A percentile compares a stretch with the other conserved stretches of the same genome.
Evolutionary conservation across 2,797 vertebrate genomes (phyloP).

Genomic region (Lepidocolaptes lacrymiger): DNA sequence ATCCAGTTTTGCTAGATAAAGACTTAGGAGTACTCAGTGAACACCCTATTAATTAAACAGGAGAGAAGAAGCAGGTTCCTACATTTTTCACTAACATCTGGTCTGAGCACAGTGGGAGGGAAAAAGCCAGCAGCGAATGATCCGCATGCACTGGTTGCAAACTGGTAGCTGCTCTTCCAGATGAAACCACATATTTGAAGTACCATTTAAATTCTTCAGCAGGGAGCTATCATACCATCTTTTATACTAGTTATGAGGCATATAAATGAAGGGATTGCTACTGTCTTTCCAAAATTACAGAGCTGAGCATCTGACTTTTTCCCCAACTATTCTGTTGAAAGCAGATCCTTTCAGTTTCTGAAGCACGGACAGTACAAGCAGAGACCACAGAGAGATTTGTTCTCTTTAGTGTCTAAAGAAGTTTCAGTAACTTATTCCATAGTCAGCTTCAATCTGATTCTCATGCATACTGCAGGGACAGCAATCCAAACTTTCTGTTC

Average conservation of each 20-base stretch:
- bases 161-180: not conserved
- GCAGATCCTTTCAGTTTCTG: not conserved
- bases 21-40: constrained; percentile 14
- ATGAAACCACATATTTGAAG: constrained; percentile 36
- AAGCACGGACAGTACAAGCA: rapidly evolving
- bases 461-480: not conserved
- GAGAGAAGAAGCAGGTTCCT: not conserved
- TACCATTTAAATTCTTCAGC: constrained; percentile 53
- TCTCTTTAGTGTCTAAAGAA: not conserved
- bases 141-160: not conserved
- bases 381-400: not conserved
- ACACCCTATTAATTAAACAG: constrained; percentile 40
- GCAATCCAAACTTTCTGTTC: not conserved
- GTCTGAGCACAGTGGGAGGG: not conserved
- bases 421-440: not conserved
- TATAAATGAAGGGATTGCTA: not conserved
- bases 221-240: constrained; percentile 5
- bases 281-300: not conserved
- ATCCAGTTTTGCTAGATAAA: constrained; percentile 48
- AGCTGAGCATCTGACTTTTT: not conserved
- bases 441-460: not conserved
- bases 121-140: not conserved
- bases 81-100: constrained; percentile 58
- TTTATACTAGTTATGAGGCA: constrained; percentile 30
- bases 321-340: not conserved